Conservation (phyloP, 2,797 vertebrate species). For the Protonibea diacanthus region DNA sequence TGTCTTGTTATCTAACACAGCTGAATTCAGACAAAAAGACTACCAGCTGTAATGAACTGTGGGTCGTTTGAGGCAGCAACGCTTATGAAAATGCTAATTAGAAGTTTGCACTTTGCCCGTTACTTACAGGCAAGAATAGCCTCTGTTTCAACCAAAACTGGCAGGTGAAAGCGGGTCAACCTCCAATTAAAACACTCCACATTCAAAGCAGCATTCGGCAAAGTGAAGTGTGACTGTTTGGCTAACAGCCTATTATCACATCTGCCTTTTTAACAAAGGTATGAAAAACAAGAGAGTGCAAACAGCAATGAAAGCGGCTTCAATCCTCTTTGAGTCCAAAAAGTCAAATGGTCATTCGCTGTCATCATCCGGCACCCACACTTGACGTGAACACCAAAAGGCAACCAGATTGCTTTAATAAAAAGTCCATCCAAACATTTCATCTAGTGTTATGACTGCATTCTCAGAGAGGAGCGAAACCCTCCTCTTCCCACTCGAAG, state of each 20-base stretch:
- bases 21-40: background rate
- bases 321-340: background rate
- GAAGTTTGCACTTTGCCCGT: background rate
- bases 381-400: background rate
- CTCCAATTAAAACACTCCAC: conserved; percentile 22
- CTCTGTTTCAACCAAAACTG: conserved; percentile 13
- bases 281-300: conserved; percentile 36
- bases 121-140: background rate
- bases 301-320: conserved; percentile 3
- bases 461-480: conserved; percentile 3
- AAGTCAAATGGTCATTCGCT: background rate
- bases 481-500: conserved; percentile 11
- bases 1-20: background rate
- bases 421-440: conserved; percentile 1
- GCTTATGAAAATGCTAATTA: conserved; percentile 4
- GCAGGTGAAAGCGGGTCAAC: conserved; percentile 15
- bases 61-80: background rate
- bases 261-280: conserved; percentile 27
- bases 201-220: background rate
- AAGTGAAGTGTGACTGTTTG: conserved; percentile 15
- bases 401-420: background rate
- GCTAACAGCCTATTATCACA: conserved; percentile 19
- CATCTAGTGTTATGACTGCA: background rate
- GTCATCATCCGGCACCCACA: background rate
- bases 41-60: background rate